These are phyloP conservation scores for Scolopax rusticola DNA, from an alignment of 2,797 vertebrate species.

Conservation along the genomic window DNA sequence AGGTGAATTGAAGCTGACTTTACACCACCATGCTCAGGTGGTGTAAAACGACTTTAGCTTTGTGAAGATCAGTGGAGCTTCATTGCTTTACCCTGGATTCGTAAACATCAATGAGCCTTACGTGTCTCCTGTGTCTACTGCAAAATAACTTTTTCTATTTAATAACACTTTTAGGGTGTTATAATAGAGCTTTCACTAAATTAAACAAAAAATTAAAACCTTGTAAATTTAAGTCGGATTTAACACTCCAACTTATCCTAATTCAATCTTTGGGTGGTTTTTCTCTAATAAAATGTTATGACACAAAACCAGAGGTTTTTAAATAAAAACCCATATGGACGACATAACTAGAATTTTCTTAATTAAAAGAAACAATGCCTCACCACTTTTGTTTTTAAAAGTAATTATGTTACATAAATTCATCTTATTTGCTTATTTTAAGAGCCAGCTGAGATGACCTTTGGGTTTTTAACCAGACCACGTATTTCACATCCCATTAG, in stretches of 20 bases:
- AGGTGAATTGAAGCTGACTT: conserved; percentile 10
- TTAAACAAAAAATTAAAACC: conserved; percentile 9
- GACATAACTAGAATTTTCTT: neutral
- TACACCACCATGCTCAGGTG: conserved; percentile 7
- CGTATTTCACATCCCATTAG: neutral
- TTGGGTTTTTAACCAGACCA: neutral
- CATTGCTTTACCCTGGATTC: neutral
- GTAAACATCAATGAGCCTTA: too few relatives aligned
- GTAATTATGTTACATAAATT: neutral
- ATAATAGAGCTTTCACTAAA: neutral
- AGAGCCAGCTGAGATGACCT: neutral
- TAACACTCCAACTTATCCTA: neutral
- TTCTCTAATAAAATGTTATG: neutral
- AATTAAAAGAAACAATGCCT: neutral
- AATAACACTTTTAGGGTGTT: neutral
- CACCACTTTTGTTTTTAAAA: neutral
- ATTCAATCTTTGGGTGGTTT: neutral
- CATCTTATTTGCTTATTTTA: neutral
- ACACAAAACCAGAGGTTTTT: neutral
- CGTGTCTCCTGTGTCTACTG: neutral
- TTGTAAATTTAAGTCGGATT: neutral
- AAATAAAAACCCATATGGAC: neutral
- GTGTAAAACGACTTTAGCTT: conserved; percentile 17
- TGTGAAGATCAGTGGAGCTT: neutral
- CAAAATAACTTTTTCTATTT: neutral